These are phyloP conservation scores for Oscarella lobularis DNA, from an alignment of 37 sponge, comb jelly and placozoan species.

Conservation along the genomic window DNA sequence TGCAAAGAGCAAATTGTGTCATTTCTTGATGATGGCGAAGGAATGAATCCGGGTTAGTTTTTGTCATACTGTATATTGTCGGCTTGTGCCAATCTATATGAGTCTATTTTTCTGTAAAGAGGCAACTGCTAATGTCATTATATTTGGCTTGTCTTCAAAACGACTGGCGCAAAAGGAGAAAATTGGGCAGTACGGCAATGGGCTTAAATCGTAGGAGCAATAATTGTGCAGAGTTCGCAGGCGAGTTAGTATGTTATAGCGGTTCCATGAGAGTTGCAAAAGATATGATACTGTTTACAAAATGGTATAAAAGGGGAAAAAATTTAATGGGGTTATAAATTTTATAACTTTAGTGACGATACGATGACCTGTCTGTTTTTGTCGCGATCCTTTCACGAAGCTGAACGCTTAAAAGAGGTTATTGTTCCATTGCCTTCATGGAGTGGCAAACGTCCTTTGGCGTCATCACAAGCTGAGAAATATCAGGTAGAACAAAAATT, in stretches of 20 bases:
- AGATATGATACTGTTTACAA: conserved; percentile 27
- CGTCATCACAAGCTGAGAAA: conserved; percentile 9
- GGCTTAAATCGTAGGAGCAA: conserved; percentile 16
- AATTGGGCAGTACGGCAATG: conserved; percentile 36
- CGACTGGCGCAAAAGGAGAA: conserved; percentile 8
- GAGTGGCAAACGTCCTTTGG: conserved; percentile 11
- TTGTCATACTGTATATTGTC: too few relatives aligned
- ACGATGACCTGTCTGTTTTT: conserved; percentile 29
- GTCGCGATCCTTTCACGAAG: conserved; percentile 25
- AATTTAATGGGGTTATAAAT: too few relatives aligned
- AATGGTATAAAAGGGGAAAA: conserved; percentile 5
- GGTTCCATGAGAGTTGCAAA: conserved; percentile 32
- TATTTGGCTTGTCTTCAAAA: conserved; percentile 17
- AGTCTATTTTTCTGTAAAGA: background rate
- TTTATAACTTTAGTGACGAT: background rate
- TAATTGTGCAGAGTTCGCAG: too few relatives aligned
- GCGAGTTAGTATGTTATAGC: too few relatives aligned
- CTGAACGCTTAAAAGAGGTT: conserved; percentile 16
- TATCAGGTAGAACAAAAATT: conserved; percentile 4
- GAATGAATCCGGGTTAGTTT: conserved; percentile 22
- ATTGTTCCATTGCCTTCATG: conserved; percentile 25
- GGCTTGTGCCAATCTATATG: too few relatives aligned
- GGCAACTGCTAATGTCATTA: conserved; percentile 8
- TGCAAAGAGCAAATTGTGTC: conserved; percentile 16
- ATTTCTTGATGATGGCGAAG: conserved; percentile 33